phyloP scores from a whole-genome alignment of 1,140 invertebrate genomes.

The Xylocopa sonorina region DNA sequence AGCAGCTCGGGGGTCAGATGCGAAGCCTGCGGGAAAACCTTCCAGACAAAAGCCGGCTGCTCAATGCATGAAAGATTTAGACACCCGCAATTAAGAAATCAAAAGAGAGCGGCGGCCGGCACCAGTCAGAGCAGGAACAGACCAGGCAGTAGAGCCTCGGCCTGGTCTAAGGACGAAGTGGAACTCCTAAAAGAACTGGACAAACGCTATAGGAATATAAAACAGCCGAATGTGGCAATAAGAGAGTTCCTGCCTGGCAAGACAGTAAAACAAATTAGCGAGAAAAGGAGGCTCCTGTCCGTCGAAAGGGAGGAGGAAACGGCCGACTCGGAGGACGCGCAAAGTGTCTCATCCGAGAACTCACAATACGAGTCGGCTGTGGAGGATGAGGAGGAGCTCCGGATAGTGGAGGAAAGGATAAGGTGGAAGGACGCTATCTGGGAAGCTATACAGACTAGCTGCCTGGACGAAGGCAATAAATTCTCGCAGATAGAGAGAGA shows the following conservation, averaged over 20 bases:
- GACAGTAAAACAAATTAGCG: not conserved
- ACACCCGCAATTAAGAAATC: not conserved
- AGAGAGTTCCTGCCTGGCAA: not conserved
- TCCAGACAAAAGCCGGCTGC: not conserved
- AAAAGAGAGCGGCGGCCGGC: too few species aligned
- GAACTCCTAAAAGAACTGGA: not conserved
- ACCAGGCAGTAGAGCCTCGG: not conserved
- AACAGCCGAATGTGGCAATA: not conserved
- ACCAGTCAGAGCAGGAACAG: not conserved
- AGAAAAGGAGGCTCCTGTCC: not conserved
- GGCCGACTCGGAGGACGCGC: not conserved
- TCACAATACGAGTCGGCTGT: too few species aligned
- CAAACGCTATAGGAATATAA: not conserved
- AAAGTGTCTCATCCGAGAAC: too few species aligned
- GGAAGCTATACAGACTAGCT: too few species aligned
- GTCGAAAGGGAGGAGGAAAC: not conserved
- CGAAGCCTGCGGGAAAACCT: not conserved
- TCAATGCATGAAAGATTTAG: not conserved
- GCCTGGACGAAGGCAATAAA: too few species aligned
- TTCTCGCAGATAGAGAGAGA: too few species aligned
- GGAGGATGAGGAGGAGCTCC: too few species aligned
- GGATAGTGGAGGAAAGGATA: too few species aligned
- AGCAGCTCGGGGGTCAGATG: not conserved
- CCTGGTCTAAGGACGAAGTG: not conserved
- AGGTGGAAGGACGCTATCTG: too few species aligned